Percentiles rank a stretch among this genome's conserved stretches.
These are phyloP conservation scores for Nasua narica DNA, from an alignment of 2,797 vertebrate species.

Conservation along the genomic window DNA sequence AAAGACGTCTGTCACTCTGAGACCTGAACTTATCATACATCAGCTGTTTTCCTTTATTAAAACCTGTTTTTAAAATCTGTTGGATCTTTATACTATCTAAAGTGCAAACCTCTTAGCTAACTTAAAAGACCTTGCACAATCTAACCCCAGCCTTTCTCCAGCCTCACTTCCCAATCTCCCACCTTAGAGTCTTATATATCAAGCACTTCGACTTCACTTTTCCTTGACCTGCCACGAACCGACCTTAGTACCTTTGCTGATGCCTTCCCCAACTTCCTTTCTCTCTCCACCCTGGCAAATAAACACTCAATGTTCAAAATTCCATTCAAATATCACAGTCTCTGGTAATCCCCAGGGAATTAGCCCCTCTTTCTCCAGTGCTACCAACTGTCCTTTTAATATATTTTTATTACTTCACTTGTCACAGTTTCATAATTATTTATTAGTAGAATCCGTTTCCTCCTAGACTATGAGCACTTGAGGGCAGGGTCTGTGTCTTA, in stretches of 20 bases:
- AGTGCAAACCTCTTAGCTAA: background rate
- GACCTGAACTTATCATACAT: background rate
- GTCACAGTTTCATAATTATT: background rate
- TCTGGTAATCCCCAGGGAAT: background rate
- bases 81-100: background rate
- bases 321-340: background rate
- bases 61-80: background rate
- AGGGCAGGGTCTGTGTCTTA: background rate
- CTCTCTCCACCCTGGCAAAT: background rate
- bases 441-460: background rate
- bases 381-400: background rate
- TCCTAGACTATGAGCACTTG: background rate
- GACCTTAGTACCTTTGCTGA: background rate
- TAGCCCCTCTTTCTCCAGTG: background rate
- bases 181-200: background rate
- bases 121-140: background rate
- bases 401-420: background rate
- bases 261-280: background rate
- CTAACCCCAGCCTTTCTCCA: background rate
- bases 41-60: slow-evolving; percentile 26
- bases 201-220: background rate
- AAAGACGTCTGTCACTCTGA: background rate
- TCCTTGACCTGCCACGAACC: background rate
- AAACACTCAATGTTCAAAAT: background rate
- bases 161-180: background rate